These are phyloP conservation scores for Toxonevra muliebris DNA, from an alignment of 2,888 invertebrate species.

Conservation along the genomic window DNA sequence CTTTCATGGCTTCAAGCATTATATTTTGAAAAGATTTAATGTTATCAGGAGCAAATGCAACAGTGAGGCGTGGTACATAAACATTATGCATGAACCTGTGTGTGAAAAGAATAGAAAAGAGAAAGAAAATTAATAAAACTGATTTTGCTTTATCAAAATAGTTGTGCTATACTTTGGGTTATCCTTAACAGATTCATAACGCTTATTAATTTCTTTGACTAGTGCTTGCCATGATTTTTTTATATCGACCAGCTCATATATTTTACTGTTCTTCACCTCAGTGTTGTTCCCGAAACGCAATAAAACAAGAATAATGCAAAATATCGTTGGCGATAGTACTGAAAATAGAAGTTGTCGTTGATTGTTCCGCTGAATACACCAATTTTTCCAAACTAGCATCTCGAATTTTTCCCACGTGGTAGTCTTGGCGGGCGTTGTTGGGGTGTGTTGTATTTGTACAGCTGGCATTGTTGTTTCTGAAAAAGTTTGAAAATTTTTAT, in stretches of 20 bases:
- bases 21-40: constrained; percentile 27
- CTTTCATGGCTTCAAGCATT: constrained; percentile 18
- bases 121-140: neutral
- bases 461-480: too few species aligned
- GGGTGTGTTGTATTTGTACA: too few species aligned
- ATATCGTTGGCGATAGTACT: constrained; percentile 71
- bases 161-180: neutral
- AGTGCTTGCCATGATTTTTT: constrained; percentile 14
- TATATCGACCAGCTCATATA: constrained; percentile 10
- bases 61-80: constrained; percentile 41
- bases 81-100: constrained; percentile 31
- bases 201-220: neutral
- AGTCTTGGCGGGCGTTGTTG: too few species aligned
- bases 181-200: neutral
- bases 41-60: constrained; percentile 48
- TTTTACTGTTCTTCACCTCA: constrained; percentile 9
- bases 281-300: constrained; percentile 68
- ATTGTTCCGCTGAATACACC: constrained; percentile 75
- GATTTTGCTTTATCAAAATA: neutral
- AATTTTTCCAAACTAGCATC: constrained; percentile 82
- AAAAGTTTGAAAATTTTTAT: too few species aligned
- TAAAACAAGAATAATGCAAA: constrained; percentile 72
- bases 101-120: too few species aligned
- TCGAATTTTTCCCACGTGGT: constrained; percentile 69
- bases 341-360: constrained; percentile 73